These are phyloP conservation scores for Plectus sambesii DNA, from an alignment of 1,140 invertebrate genomes.

Conservation along the genomic window DNA sequence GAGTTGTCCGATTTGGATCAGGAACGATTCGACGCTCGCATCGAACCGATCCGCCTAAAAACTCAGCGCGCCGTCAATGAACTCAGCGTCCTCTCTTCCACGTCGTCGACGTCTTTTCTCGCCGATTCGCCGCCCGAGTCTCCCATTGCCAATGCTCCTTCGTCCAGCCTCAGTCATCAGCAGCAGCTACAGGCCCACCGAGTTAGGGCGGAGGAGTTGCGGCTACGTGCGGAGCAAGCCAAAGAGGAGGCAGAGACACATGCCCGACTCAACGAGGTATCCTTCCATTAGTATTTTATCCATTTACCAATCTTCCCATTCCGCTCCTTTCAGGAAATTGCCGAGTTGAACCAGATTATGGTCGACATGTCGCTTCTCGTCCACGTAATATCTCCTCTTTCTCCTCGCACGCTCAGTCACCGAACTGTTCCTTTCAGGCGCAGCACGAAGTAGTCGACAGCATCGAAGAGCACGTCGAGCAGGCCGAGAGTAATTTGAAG, in stretches of 20 bases:
- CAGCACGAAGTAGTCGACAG: slow-evolving; percentile 35
- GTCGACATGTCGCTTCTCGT: slow-evolving; percentile 26
- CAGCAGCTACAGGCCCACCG: slow-evolving; percentile 9
- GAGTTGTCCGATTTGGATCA: slow-evolving; percentile 9
- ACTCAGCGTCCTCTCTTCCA: slow-evolving; percentile 1
- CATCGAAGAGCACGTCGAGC: slow-evolving; percentile 33
- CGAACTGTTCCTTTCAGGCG: slow-evolving; percentile 15
- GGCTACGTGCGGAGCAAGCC: slow-evolving; percentile 8
- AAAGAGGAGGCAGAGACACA: slow-evolving; percentile 21
- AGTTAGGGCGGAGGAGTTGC: background rate
- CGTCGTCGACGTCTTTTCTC: slow-evolving; percentile 3
- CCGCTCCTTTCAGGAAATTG: slow-evolving; percentile 21
- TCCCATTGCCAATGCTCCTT: slow-evolving; percentile 4
- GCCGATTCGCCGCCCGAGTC: slow-evolving; percentile 12
- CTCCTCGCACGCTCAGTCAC: too few relatives aligned
- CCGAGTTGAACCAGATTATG: slow-evolving; percentile 35
- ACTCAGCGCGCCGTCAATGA: slow-evolving; percentile 1
- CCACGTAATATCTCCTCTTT: slow-evolving; percentile 20
- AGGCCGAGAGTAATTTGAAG: slow-evolving; percentile 24
- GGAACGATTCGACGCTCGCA: slow-evolving; percentile 17
- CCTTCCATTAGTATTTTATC: too few relatives aligned
- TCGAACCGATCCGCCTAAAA: slow-evolving; percentile 20
- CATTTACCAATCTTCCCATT: background rate
- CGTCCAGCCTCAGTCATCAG: slow-evolving; percentile 6
- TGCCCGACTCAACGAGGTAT: slow-evolving; percentile 20